These are phyloP conservation scores for Florisuga fusca DNA, from an alignment of 2,797 vertebrate genomes.

Conservation along the genomic window DNA sequence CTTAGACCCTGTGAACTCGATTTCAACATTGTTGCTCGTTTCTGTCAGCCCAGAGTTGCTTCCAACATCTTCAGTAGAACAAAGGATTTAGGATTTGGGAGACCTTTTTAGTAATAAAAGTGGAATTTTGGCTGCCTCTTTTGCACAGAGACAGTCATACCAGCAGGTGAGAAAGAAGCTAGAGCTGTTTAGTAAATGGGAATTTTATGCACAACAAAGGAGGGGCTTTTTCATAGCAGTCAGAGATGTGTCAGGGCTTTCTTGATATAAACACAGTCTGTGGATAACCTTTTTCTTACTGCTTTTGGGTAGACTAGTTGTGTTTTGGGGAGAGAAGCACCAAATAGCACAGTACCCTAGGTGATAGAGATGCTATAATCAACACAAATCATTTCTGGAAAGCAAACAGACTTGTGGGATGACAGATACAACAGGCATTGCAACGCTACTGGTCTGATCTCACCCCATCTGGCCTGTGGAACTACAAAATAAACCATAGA, in stretches of 20 bases:
- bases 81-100: conserved; percentile 2
- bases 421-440: conserved; percentile 12
- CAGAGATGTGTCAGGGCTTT: background rate
- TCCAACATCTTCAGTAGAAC: background rate
- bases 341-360: background rate
- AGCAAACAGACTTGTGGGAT: conserved; percentile 26
- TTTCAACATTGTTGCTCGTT: conserved; percentile 12
- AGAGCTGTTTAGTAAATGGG: background rate
- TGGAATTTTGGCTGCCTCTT: conserved; percentile 32
- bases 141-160: background rate
- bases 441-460: conserved; percentile 31
- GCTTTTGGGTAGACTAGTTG: background rate
- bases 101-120: background rate
- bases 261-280: background rate
- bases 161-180: conserved; percentile 31
- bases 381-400: conserved; percentile 20
- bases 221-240: background rate
- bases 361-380: conserved; percentile 24
- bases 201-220: background rate
- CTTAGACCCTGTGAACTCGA: background rate
- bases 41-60: background rate
- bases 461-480: conserved; percentile 53
- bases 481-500: conserved; percentile 48
- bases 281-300: background rate
- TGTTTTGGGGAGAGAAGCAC: background rate